A percentile compares a stretch with the other conserved stretches of the same genome.
phyloP scores from a whole-genome alignment of 2,113 vertebrate genomes.

The Microcebus jonahi region DNA sequence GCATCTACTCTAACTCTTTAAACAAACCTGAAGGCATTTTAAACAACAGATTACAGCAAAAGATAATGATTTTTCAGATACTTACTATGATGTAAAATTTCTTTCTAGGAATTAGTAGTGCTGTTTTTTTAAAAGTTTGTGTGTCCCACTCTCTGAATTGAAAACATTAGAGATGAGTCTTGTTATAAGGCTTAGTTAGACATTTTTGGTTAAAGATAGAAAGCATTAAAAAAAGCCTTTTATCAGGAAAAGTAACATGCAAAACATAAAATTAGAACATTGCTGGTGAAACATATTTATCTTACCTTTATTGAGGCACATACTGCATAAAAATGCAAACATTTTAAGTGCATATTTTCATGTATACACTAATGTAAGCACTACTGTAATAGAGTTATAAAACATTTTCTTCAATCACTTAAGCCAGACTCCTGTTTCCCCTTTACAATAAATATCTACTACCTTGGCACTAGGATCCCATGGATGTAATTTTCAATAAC shows the following conservation, averaged over 20 bases:
- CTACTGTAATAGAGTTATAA: background rate
- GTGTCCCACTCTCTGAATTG: background rate
- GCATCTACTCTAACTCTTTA: background rate
- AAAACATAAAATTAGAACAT: background rate
- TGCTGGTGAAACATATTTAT: background rate
- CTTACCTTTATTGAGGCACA: background rate
- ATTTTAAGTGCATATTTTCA: background rate
- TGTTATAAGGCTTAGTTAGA: background rate
- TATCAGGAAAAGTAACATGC: background rate
- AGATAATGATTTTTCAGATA: background rate
- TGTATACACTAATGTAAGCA: background rate
- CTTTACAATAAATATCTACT: background rate
- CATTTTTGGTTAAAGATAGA: background rate
- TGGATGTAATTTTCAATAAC: background rate
- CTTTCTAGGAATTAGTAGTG: background rate
- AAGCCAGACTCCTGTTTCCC: background rate
- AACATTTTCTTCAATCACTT: background rate
- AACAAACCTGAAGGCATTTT: background rate
- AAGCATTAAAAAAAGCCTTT: background rate
- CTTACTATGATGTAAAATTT: background rate
- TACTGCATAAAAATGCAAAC: background rate
- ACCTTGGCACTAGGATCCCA: too few species aligned
- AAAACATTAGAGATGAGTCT: background rate
- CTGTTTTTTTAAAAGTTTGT: background rate
- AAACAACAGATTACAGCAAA: background rate